Evolutionary conservation across 2,888 invertebrate species (phyloP).

Genomic region (Allophyes oxyacanthae): DNA sequence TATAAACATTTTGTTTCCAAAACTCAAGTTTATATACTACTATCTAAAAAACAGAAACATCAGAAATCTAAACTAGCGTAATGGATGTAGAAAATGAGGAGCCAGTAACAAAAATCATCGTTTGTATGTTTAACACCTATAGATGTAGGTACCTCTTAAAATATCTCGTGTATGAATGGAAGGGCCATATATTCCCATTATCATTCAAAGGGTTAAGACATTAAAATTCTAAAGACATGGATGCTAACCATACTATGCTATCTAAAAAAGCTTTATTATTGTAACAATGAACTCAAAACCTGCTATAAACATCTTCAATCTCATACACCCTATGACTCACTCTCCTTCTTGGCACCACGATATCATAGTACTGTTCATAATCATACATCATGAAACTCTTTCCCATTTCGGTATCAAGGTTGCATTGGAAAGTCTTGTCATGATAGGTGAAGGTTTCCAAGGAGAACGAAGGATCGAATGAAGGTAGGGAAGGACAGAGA

Average conservation of each 20-base stretch:
- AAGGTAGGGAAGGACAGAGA: constrained; percentile 20
- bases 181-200: too few species aligned
- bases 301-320: constrained; percentile 80
- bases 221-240: too few species aligned
- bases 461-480: constrained; percentile 55
- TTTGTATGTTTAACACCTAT: too few species aligned
- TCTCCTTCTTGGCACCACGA: constrained; percentile 68
- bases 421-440: constrained; percentile 77
- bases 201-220: too few species aligned
- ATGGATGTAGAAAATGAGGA: too few species aligned
- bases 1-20: too few species aligned
- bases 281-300: constrained; percentile 62
- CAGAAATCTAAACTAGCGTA: too few species aligned
- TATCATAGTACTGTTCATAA: constrained; percentile 68
- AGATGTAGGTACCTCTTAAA: too few species aligned
- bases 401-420: constrained; percentile 74
- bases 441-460: constrained; percentile 57
- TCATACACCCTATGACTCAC: constrained; percentile 70
- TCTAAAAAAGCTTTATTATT: background rate
- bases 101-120: too few species aligned
- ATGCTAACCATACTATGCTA: background rate
- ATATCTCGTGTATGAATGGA: too few species aligned
- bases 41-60: too few species aligned
- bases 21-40: too few species aligned
- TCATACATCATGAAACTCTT: constrained; percentile 82